Conservation (phyloP, 2,113 vertebrate species). For the Cromileptes altivelis region DNA sequence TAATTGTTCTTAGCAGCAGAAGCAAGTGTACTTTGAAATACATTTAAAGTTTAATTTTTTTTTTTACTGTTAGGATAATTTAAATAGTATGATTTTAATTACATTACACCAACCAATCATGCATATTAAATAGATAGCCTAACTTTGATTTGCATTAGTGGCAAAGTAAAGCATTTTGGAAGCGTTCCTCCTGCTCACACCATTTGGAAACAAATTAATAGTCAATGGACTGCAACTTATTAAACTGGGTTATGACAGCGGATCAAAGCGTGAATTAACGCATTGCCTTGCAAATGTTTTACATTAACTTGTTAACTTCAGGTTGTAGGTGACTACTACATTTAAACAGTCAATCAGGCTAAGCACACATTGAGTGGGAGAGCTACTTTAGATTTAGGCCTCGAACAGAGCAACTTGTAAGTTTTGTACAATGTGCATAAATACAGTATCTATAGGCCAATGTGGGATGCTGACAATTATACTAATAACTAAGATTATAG, state of each 20-base stretch:
- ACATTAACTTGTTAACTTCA: slow-evolving; percentile 74
- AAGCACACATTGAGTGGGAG: slow-evolving; percentile 31
- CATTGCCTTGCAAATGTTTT: slow-evolving; percentile 75
- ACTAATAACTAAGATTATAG: slow-evolving; percentile 8
- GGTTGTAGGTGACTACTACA: slow-evolving; percentile 46
- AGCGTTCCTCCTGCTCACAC: slow-evolving; percentile 68
- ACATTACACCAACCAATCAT: slow-evolving; percentile 85
- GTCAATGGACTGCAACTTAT: slow-evolving; percentile 86
- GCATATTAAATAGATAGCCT: slow-evolving; percentile 85
- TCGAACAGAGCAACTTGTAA: slow-evolving; percentile 21
- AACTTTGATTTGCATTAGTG: slow-evolving; percentile 82
- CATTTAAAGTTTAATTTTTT: slow-evolving; percentile 86
- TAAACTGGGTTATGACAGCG: slow-evolving; percentile 81
- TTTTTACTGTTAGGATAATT: slow-evolving; percentile 82
- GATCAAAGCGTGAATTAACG: slow-evolving; percentile 79
- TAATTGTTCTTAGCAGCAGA: slow-evolving; percentile 83
- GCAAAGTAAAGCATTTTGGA: slow-evolving; percentile 80
- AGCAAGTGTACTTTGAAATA: slow-evolving; percentile 85
- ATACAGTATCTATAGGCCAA: not conserved
- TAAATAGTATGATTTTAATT: slow-evolving; percentile 86
- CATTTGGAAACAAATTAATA: slow-evolving; percentile 84
- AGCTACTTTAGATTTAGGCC: slow-evolving; percentile 53
- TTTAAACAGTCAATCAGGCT: slow-evolving; percentile 46
- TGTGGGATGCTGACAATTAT: not conserved
- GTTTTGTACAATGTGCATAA: slow-evolving; percentile 24